Percentiles rank a stretch among this genome's conserved stretches.
Evolutionary conservation across 2,888 invertebrate species (phyloP).

Genomic region (Odontocolon sp.): DNA sequence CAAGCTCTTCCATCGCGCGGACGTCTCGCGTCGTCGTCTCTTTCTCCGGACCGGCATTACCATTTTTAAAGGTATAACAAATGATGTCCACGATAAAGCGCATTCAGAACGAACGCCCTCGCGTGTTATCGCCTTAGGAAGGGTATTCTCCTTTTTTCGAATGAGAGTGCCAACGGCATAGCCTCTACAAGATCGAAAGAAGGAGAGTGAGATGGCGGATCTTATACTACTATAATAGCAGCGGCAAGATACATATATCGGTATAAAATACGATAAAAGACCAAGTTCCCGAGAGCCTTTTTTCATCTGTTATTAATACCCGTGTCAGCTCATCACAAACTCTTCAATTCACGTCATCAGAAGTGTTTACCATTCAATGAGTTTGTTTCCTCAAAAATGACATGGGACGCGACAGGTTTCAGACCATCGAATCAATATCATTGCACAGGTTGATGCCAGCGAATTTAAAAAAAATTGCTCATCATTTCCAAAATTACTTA

Average conservation of each 20-base stretch:
- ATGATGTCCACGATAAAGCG: conserved; percentile 73
- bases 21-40: conserved; percentile 33
- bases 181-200: too few species aligned
- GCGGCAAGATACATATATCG: too few species aligned
- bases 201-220: not conserved
- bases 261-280: too few species aligned
- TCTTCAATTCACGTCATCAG: not conserved
- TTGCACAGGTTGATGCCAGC: too few species aligned
- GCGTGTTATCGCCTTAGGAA: conserved; percentile 61
- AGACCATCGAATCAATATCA: too few species aligned
- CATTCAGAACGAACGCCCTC: conserved; percentile 66
- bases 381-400: not conserved
- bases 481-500: too few species aligned
- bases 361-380: not conserved
- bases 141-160: conserved; percentile 34
- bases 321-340: not conserved
- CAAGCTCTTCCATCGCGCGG: conserved; percentile 17
- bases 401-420: not conserved
- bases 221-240: too few species aligned
- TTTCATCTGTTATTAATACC: not conserved
- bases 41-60: conserved; percentile 63
- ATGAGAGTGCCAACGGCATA: too few species aligned
- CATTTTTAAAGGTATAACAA: conserved; percentile 76
- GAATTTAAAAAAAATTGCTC: too few species aligned
- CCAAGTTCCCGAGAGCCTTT: too few species aligned